A percentile compares a stretch with the other conserved stretches of the same genome.
Conservation (phyloP, 64 coral and sea anemone genomes). For the Dendronephthya gigantea region DNA sequence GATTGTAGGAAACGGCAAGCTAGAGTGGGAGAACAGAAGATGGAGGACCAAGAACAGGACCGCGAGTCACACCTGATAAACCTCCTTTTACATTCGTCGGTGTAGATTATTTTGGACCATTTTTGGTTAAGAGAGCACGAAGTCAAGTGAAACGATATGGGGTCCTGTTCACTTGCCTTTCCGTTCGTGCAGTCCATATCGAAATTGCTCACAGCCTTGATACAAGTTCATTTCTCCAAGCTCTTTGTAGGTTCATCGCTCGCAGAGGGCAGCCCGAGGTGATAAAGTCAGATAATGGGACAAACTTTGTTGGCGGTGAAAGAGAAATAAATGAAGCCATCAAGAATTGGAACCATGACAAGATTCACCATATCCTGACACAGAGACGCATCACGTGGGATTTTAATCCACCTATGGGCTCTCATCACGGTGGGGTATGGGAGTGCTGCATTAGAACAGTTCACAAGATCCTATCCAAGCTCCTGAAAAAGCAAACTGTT, state of each 20-base stretch:
- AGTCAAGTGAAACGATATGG: background rate
- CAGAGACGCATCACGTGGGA: background rate
- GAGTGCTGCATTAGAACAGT: background rate
- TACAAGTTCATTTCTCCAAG: background rate
- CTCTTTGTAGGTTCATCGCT: background rate
- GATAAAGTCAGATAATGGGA: background rate
- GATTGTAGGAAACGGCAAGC: background rate
- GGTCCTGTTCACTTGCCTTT: background rate
- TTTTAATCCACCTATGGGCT: background rate
- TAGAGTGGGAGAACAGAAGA: background rate
- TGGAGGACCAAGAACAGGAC: background rate
- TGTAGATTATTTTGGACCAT: slow-evolving; percentile 4
- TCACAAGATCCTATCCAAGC: background rate
- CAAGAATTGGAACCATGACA: background rate
- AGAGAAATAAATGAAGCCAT: background rate
- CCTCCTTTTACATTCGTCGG: slow-evolving; percentile 1
- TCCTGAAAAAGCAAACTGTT: background rate
- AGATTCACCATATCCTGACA: background rate
- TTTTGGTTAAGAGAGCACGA: background rate
- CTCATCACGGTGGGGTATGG: background rate
- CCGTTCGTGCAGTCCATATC: background rate
- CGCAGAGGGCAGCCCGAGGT: background rate
- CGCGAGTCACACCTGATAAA: background rate
- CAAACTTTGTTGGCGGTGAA: background rate
- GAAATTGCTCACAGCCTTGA: background rate